These are phyloP conservation scores for Orchestes rusci DNA, from an alignment of 2,888 invertebrate species.

Conservation along the genomic window DNA sequence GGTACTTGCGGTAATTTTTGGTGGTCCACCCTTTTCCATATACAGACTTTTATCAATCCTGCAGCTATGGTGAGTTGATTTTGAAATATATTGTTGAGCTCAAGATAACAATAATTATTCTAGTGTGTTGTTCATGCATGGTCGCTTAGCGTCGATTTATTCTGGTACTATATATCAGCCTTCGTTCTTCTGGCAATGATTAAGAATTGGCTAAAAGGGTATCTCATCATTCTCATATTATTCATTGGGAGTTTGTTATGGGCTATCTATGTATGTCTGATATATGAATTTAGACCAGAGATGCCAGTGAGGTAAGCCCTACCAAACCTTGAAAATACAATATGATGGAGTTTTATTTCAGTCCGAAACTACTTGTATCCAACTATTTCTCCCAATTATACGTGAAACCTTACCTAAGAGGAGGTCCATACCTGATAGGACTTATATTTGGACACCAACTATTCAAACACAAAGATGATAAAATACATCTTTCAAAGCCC, in stretches of 20 bases:
- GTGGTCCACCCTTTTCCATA: conserved; percentile 42
- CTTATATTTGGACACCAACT: conserved; percentile 36
- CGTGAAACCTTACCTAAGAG: conserved; percentile 38
- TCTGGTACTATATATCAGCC: conserved; percentile 40
- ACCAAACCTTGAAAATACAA: not conserved
- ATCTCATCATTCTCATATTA: no score
- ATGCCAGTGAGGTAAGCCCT: conserved; percentile 43
- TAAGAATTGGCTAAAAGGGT: conserved; percentile 39
- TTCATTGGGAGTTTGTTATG: no score
- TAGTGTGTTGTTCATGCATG: conserved; percentile 32
- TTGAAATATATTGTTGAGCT: not conserved
- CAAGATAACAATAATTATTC: conserved; percentile 10
- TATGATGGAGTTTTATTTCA: conserved; percentile 28
- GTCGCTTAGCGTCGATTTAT: conserved; percentile 28
- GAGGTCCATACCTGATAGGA: conserved; percentile 40
- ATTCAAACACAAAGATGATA: conserved; percentile 32
- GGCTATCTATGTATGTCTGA: conserved; percentile 39
- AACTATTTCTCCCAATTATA: conserved; percentile 36
- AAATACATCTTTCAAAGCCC: conserved; percentile 29
- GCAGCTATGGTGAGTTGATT: conserved; percentile 29
- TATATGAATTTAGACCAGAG: conserved; percentile 36
- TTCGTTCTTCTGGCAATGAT: conserved; percentile 41
- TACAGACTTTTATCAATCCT: conserved; percentile 38
- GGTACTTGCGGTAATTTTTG: conserved; percentile 36
- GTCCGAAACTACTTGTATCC: conserved; percentile 29